A percentile compares a stretch with the other conserved stretches of the same genome.
phyloP scores from a whole-genome alignment of 2,888 invertebrate genomes.

The Physocephala rufipes region DNA sequence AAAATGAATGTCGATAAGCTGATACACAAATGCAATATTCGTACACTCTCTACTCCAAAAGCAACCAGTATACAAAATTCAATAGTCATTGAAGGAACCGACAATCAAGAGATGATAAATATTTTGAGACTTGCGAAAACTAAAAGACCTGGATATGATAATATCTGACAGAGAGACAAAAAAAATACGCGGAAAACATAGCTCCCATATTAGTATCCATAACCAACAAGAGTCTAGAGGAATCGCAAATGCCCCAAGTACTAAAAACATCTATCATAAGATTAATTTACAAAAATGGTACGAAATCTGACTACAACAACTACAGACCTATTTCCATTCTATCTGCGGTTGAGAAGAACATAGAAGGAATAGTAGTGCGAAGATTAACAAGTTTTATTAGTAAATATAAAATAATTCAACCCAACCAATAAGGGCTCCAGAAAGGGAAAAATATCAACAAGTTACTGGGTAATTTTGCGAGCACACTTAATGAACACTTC shows the following conservation, averaged over 20 bases:
- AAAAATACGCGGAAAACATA: conserved; percentile 13
- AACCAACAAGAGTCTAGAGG: conserved; percentile 9
- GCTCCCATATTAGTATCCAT: conserved; percentile 10
- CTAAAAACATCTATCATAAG: conserved; percentile 24
- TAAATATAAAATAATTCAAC: conserved; percentile 21
- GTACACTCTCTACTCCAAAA: conserved; percentile 20
- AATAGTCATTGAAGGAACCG: conserved; percentile 1
- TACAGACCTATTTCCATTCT: conserved; percentile 22
- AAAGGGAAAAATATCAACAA: conserved; percentile 26
- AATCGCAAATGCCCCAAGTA: not conserved
- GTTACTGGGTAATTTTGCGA: conserved; percentile 17
- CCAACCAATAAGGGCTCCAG: conserved; percentile 23
- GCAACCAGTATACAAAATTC: conserved; percentile 6
- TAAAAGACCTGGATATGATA: too few relatives aligned
- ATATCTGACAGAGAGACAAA: conserved; percentile 27
- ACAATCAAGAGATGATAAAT: conserved; percentile 3
- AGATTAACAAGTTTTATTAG: conserved; percentile 15
- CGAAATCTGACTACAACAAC: conserved; percentile 28
- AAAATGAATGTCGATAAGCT: conserved; percentile 23
- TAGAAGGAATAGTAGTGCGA: conserved; percentile 34
- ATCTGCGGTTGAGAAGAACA: conserved; percentile 21
- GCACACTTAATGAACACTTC: conserved; percentile 1
- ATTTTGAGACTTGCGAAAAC: too few relatives aligned
- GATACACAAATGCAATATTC: too few relatives aligned
- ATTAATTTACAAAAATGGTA: conserved; percentile 26